phyloP scores from a whole-genome alignment of 2,113 vertebrate species.

The Apus apus region DNA sequence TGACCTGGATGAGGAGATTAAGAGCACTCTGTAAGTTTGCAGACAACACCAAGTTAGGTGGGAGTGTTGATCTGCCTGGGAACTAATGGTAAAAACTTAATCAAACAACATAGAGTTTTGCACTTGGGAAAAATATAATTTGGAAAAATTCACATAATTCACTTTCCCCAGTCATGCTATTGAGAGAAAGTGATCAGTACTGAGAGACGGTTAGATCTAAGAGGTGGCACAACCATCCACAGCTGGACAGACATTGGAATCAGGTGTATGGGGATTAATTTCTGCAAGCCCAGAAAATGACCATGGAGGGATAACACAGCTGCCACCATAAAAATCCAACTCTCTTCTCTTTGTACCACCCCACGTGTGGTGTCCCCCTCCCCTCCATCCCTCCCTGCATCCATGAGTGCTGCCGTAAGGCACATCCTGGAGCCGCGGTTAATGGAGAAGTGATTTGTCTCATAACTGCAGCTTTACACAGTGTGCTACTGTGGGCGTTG shows the following conservation, averaged over 20 bases:
- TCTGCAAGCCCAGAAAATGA: background rate
- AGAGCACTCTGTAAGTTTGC: no score
- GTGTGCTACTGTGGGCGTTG: constrained; percentile 69
- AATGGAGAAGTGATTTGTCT: constrained; percentile 71
- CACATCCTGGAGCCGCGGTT: constrained; percentile 16
- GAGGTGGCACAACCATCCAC: background rate
- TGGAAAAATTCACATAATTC: background rate
- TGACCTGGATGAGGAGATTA: no score
- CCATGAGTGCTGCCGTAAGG: background rate
- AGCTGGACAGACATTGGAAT: background rate
- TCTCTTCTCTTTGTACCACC: background rate
- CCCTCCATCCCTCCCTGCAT: background rate
- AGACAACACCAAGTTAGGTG: no score
- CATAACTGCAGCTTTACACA: constrained; percentile 64
- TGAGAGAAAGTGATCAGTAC: background rate
- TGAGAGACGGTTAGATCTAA: background rate
- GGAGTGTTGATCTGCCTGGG: no score
- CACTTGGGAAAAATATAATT: background rate
- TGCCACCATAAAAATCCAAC: background rate
- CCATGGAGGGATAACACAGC: background rate
- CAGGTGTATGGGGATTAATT: background rate
- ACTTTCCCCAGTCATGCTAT: background rate
- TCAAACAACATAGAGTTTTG: background rate
- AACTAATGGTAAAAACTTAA: background rate
- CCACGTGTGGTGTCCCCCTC: background rate